phyloP scores from a whole-genome alignment of 2,888 invertebrate species.

The Nudaria mundana region DNA sequence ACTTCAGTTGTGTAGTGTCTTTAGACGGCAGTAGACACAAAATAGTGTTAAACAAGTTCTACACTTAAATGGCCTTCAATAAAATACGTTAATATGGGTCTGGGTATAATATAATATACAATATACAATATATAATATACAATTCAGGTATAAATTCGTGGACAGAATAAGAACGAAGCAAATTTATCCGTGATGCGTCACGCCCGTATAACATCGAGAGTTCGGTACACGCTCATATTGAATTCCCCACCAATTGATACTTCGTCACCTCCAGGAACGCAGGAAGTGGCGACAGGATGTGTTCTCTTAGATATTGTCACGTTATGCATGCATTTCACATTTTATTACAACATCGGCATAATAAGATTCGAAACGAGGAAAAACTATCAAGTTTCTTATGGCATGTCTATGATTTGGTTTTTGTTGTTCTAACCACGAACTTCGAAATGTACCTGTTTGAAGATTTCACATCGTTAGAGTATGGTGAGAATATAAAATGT shows the following conservation, averaged over 20 bases:
- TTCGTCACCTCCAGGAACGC: conserved; percentile 57
- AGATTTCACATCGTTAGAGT: too few relatives aligned
- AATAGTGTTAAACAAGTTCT: too few relatives aligned
- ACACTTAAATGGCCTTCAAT: conserved; percentile 25
- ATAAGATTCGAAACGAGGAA: background rate
- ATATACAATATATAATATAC: too few relatives aligned
- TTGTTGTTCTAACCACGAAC: too few relatives aligned
- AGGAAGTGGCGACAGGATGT: conserved; percentile 61
- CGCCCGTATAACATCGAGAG: conserved; percentile 47
- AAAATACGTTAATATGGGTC: conserved; percentile 50
- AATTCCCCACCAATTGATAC: conserved; percentile 70
- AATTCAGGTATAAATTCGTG: conserved; percentile 51
- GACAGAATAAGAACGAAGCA: conserved; percentile 49
- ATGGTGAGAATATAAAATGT: too few relatives aligned
- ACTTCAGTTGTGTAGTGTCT: too few relatives aligned
- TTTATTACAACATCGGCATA: conserved; percentile 5
- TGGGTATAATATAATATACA: conserved; percentile 41
- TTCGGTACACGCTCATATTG: conserved; percentile 55
- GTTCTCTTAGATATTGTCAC: conserved; percentile 41
- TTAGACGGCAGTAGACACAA: too few relatives aligned
- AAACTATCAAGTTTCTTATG: background rate
- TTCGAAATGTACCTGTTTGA: too few relatives aligned
- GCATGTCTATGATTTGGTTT: too few relatives aligned
- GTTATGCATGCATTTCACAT: conserved; percentile 30
- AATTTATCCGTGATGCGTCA: conserved; percentile 39